A percentile compares a stretch with the other conserved stretches of the same genome.
Evolutionary conservation across 1,140 invertebrate genomes (phyloP).

Genomic region (Capitella teleta): DNA sequence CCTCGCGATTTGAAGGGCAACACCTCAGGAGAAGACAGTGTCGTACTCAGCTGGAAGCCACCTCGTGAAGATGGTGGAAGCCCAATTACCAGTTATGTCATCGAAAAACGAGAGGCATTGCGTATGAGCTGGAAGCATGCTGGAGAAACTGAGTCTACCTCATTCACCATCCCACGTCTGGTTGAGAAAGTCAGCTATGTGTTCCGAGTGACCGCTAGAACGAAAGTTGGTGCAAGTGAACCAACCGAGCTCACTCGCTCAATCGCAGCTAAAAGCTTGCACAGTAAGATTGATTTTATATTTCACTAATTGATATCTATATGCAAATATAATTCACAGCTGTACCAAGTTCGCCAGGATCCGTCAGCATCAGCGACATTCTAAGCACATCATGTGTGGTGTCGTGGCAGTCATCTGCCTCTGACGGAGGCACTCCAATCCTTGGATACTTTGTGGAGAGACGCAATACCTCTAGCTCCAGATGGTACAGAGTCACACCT

Average conservation of each 20-base stretch:
- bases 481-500: constrained; percentile 47
- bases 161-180: constrained; percentile 77
- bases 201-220: constrained; percentile 92
- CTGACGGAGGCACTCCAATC: constrained; percentile 70
- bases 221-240: constrained; percentile 71
- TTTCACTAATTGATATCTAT: no score
- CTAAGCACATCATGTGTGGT: constrained; percentile 84
- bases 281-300: constrained; percentile 61
- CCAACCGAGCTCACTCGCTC: constrained; percentile 51
- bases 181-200: constrained; percentile 86
- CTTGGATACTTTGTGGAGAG: constrained; percentile 93
- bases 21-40: constrained; percentile 85
- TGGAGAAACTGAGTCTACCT: constrained; percentile 20
- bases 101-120: constrained; percentile 59
- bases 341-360: constrained; percentile 67
- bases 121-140: constrained; percentile 53
- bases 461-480: constrained; percentile 52
- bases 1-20: constrained; percentile 56
- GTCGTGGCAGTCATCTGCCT: constrained; percentile 82
- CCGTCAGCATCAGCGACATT: constrained; percentile 87
- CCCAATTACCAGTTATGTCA: constrained; percentile 78
- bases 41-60: constrained; percentile 72
- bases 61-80: constrained; percentile 82
- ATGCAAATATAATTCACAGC: no score
- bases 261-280: constrained; percentile 83